These are phyloP conservation scores for Alviniconcha strummeri DNA, from an alignment of 2,888 invertebrate genomes.

Conservation along the genomic window DNA sequence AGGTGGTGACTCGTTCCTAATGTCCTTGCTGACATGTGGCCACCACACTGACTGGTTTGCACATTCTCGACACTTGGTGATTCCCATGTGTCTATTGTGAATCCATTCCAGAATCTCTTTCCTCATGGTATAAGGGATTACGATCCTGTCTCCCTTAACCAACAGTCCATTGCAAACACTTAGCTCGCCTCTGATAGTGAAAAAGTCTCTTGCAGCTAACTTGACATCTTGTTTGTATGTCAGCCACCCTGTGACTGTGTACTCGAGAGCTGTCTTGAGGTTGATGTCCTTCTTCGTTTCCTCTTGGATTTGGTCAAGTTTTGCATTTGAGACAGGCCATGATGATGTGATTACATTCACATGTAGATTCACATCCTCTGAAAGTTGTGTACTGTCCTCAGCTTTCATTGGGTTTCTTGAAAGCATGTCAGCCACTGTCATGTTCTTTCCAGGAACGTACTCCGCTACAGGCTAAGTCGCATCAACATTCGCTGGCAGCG, in stretches of 20 bases:
- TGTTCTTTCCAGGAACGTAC: conserved; percentile 3
- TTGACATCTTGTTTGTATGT: not conserved
- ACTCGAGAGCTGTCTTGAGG: not conserved
- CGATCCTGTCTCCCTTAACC: not conserved
- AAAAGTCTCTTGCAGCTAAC: not conserved
- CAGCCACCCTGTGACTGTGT: not conserved
- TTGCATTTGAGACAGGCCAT: not conserved
- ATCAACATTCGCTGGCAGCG: conserved; percentile 25
- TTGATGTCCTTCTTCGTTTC: not conserved
- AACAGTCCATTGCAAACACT: not conserved
- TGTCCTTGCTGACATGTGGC: conserved; percentile 38
- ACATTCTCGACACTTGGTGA: conserved; percentile 42
- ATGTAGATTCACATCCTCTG: not conserved
- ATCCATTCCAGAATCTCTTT: conserved; percentile 37
- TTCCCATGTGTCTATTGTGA: conserved; percentile 46
- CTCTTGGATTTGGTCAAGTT: not conserved
- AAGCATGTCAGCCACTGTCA: conserved; percentile 1
- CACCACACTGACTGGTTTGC: conserved; percentile 44
- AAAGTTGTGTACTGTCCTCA: not conserved
- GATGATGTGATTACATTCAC: not conserved
- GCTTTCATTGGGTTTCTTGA: not conserved
- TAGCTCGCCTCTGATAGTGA: not conserved
- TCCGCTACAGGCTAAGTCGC: not conserved
- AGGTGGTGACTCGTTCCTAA: conserved; percentile 32
- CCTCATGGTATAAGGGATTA: conserved; percentile 11